Evolutionary conservation across 2,113 vertebrate genomes (phyloP).

Genomic region (Dicaeum eximium): DNA sequence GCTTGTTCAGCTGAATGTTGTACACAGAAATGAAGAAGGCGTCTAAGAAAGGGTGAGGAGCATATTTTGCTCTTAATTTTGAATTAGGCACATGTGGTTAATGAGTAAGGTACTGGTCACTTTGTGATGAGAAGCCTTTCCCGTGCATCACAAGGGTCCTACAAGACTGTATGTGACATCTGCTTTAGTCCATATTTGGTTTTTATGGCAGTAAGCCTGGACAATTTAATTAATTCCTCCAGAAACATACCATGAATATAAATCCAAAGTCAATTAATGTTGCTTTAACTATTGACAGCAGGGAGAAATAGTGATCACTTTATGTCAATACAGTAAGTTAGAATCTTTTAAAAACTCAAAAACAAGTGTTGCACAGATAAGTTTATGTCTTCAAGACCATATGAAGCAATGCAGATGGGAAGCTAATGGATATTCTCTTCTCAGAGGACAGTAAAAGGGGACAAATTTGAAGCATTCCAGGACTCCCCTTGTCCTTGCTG

Average conservation of each 20-base stretch:
- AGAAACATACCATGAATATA: not conserved
- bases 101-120: not conserved
- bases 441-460: not conserved
- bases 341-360: conserved; percentile 4
- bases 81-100: not conserved
- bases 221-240: not conserved
- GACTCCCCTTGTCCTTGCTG: not conserved
- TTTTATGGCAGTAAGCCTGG: not conserved
- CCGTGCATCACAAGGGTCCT: not conserved
- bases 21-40: not conserved
- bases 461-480: not conserved
- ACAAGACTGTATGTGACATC: not conserved
- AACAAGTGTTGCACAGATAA: not conserved
- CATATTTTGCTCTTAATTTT: not conserved
- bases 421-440: not conserved
- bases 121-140: not conserved
- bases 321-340: not conserved
- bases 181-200: not conserved
- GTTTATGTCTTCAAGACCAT: not conserved
- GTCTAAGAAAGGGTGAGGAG: not conserved
- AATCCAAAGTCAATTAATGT: not conserved
- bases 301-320: not conserved
- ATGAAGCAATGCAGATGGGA: not conserved
- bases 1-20: conserved; percentile 44
- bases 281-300: not conserved